phyloP scores from a whole-genome alignment of 2,113 vertebrate species.

The Salvelinus fontinalis region DNA sequence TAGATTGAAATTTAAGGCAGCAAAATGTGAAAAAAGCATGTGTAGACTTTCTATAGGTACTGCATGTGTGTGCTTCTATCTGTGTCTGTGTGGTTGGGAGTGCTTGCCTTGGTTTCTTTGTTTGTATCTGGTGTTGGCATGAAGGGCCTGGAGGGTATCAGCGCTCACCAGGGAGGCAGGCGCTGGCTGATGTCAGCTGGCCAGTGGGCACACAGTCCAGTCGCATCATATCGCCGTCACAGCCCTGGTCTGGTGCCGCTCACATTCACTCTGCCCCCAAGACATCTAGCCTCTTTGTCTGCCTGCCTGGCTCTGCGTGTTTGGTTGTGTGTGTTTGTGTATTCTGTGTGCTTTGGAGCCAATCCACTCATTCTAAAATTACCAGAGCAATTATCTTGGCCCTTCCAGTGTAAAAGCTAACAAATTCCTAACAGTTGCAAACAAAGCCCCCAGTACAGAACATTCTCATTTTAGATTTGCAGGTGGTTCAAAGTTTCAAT shows the following conservation, averaged over 20 bases:
- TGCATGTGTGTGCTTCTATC: constrained; percentile 16
- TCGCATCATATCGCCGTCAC: constrained; percentile 73
- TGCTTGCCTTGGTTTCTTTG: constrained; percentile 50
- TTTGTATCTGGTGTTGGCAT: constrained; percentile 63
- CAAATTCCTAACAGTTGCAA: constrained; percentile 39
- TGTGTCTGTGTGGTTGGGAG: constrained; percentile 32
- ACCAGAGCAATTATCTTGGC: constrained; percentile 44
- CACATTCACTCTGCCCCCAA: constrained; percentile 36
- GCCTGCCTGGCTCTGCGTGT: constrained; percentile 2
- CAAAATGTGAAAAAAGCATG: no score
- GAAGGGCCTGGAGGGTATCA: constrained; percentile 57
- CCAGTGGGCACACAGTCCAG: constrained; percentile 62
- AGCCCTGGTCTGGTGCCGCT: constrained; percentile 40
- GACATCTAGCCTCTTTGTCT: constrained; percentile 48
- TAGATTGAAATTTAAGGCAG: no score
- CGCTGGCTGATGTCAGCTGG: constrained; percentile 67
- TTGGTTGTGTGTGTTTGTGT: constrained; percentile 38
- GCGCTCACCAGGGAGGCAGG: constrained; percentile 49
- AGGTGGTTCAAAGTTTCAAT: constrained; percentile 71
- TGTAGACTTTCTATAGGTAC: no score
- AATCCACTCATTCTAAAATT: constrained; percentile 55
- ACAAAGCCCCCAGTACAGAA: constrained; percentile 33
- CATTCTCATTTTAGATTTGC: constrained; percentile 53
- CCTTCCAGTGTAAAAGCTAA: constrained; percentile 42
- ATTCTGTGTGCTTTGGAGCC: constrained; percentile 48